Evolutionary conservation across 2,113 vertebrate genomes (phyloP).

Genomic region (Leucopternis melanops): DNA sequence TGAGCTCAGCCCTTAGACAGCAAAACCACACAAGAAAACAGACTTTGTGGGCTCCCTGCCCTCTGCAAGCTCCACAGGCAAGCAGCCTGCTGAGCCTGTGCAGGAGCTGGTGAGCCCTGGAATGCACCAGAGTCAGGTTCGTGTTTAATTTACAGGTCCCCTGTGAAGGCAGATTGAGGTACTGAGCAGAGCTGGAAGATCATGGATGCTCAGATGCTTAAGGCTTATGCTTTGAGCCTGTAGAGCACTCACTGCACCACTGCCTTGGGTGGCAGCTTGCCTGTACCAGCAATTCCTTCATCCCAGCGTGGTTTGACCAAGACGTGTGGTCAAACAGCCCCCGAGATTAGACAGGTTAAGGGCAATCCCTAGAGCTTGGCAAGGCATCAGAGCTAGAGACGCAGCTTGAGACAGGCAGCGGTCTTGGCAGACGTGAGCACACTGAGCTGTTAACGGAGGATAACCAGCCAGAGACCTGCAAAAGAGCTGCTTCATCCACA

Average conservation of each 20-base stretch:
- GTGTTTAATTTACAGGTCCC: background rate
- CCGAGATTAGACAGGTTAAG: background rate
- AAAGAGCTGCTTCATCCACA: background rate
- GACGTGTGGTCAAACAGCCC: background rate
- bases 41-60: background rate
- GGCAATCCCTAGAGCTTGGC: background rate
- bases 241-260: background rate
- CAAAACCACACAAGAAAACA: background rate
- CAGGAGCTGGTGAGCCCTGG: background rate
- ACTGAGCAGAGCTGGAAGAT: background rate
- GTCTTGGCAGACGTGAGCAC: background rate
- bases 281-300: background rate
- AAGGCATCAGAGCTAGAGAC: background rate
- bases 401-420: background rate
- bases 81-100: background rate
- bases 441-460: rapidly evolving
- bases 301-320: background rate
- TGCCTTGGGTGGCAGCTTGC: background rate
- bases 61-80: background rate
- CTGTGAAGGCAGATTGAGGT: background rate
- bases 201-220: background rate
- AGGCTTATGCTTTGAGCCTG: background rate
- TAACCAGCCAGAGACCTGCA: background rate
- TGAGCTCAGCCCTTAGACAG: background rate
- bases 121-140: background rate